Conservation (phyloP, 2,888 invertebrate genomes). For the Latrodectus hesperus region DNA sequence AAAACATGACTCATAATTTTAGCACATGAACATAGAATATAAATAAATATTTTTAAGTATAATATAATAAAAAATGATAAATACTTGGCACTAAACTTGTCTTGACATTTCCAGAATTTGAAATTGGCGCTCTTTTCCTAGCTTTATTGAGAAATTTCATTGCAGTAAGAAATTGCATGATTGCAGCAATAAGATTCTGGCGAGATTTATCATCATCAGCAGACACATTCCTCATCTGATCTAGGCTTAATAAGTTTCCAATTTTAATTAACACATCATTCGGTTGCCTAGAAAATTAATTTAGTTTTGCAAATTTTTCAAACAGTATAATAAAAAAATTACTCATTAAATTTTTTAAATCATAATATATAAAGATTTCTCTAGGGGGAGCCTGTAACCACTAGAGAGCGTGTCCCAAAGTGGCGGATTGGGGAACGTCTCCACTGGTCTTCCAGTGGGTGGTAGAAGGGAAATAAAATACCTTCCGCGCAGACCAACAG, state of each 20-base stretch:
- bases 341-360: too few relatives aligned
- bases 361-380: too few relatives aligned
- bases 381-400: too few relatives aligned
- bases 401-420: too few relatives aligned
- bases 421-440: too few relatives aligned
- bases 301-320: too few relatives aligned
- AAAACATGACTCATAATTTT: too few relatives aligned
- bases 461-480: too few relatives aligned
- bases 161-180: slow-evolving; percentile 49
- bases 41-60: background rate
- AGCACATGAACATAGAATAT: too few relatives aligned
- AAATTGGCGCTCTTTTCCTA: slow-evolving; percentile 14
- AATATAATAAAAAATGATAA: background rate
- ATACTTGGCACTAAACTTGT: background rate
- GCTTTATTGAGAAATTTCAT: slow-evolving; percentile 6
- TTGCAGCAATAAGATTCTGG: slow-evolving; percentile 36
- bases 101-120: background rate
- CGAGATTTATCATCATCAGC: slow-evolving; percentile 12
- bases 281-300: slow-evolving; percentile 32
- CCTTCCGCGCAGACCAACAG: too few relatives aligned
- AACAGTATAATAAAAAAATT: too few relatives aligned
- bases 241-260: slow-evolving; percentile 32
- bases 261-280: slow-evolving; percentile 41
- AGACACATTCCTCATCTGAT: slow-evolving; percentile 22
- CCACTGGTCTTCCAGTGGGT: too few relatives aligned